Evolutionary conservation across 2,888 invertebrate genomes (phyloP), one percentile per base, ranked within the genome.

Genomic region (Nomada fucata): DNA sequence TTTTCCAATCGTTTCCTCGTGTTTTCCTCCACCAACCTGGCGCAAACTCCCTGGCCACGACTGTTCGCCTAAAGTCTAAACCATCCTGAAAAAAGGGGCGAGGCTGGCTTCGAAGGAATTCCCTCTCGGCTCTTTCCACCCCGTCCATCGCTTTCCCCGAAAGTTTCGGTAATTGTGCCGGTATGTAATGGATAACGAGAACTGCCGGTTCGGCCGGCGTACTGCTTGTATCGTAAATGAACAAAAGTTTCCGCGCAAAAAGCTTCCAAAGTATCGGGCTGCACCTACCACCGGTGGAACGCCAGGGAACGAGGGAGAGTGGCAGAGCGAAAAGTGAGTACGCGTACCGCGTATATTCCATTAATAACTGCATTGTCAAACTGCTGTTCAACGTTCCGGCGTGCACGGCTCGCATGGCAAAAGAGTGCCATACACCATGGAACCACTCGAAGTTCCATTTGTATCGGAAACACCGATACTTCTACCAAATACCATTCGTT

Each of bases 341-440:
- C 55, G 57, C 59, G 74, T 60, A 75, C 70, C 69, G 47, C 23
- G 20, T 20, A 50, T 53, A 77, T 76, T 82, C 81, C 85, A 88
- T 88, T 87, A 86, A 87, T 86, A 88, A 88, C 85, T 67, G 78
- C 60, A 85, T 88, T 84, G 87, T 88, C 85, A 84, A 86, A 85
- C 71, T 76, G 73, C 42, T 70, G 74, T 76, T 69, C 77, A 57
- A 13, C 60, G 23, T 76, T 72, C 36, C 57, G 59, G 26, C 53
- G 55, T 23, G 67, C 82, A 57, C 61, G 55, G 50, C 44, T 57
- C 47, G 79, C 73, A 64, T 68, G 75, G 61, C 47, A 52, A 86
- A 68, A 76, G 36, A 36, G 53, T 61, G 65, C 47, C 74, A 69
- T 50, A 47, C 77, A 55, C 20, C 15, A 18, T 13, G 42, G 53